Percentiles rank a stretch among this genome's conserved stretches.
Evolutionary conservation across 1,140 invertebrate genomes (phyloP).

Genomic region (Drosophila varians): DNA sequence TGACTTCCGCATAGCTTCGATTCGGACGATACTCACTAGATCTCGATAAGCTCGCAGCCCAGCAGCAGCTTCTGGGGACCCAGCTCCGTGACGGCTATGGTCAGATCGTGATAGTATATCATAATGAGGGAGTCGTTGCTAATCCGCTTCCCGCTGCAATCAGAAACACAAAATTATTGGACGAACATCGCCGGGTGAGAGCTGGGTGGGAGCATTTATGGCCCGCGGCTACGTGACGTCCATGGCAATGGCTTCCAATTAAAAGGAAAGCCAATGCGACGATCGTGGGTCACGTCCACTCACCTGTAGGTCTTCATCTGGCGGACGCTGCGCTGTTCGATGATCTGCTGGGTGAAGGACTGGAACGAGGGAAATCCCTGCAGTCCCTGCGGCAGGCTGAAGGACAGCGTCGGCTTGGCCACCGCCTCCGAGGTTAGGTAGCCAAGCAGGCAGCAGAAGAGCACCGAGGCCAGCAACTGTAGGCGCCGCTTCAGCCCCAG

Average conservation of each 20-base stretch:
- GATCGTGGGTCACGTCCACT: slow-evolving; percentile 43
- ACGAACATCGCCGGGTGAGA: slow-evolving; percentile 10
- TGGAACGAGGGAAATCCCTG: slow-evolving; percentile 78
- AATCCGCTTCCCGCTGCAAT: slow-evolving; percentile 86
- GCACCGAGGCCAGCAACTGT: slow-evolving; percentile 62
- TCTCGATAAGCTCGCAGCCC: slow-evolving; percentile 93
- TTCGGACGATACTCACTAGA: slow-evolving; percentile 87
- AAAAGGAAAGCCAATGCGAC: slow-evolving; percentile 25
- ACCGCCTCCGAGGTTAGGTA: slow-evolving; percentile 65
- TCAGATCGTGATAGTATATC: slow-evolving; percentile 91
- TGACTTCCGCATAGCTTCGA: slow-evolving; percentile 1
- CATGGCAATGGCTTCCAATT: slow-evolving; percentile 51
- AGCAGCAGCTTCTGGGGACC: slow-evolving; percentile 87
- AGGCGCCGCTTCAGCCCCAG: slow-evolving; percentile 46
- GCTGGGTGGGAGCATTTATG: slow-evolving; percentile 34
- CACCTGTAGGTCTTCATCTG: slow-evolving; percentile 84
- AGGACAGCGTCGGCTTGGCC: slow-evolving; percentile 78
- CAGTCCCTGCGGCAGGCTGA: slow-evolving; percentile 73
- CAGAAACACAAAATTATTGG: neutral
- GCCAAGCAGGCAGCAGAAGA: slow-evolving; percentile 64
- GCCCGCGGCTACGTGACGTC: slow-evolving; percentile 50
- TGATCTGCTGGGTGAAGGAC: slow-evolving; percentile 81
- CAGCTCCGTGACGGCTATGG: slow-evolving; percentile 91
- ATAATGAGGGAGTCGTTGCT: slow-evolving; percentile 87
- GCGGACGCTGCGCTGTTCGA: slow-evolving; percentile 72